phyloP scores from a whole-genome alignment of 2,888 invertebrate species.

The Strigamia transsilvanica region DNA sequence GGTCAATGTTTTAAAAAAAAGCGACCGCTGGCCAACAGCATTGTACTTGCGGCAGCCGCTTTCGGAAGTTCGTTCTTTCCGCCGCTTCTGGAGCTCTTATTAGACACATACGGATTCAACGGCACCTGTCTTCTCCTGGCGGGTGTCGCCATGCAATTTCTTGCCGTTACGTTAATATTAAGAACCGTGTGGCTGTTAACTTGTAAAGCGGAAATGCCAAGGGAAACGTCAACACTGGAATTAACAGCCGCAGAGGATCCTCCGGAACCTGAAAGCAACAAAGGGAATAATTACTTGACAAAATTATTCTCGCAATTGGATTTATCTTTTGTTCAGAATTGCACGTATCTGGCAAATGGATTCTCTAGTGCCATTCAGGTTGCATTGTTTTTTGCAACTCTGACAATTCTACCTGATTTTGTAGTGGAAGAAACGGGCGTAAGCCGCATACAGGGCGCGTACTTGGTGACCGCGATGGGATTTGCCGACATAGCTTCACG shows the following conservation, averaged over 20 bases:
- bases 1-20: slow-evolving; percentile 12
- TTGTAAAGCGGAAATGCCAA: not conserved
- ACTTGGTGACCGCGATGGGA: not conserved
- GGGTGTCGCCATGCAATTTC: slow-evolving; percentile 11
- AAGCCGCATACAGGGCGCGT: not conserved
- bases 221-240: no score
- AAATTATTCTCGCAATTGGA: not conserved
- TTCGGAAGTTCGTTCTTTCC: not conserved
- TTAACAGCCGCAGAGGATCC: no score
- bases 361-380: slow-evolving; percentile 11
- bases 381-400: not conserved
- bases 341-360: slow-evolving; percentile 2
- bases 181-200: not conserved
- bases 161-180: not conserved
- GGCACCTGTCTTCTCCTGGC: not conserved
- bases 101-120: not conserved
- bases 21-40: not conserved
- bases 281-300: not conserved
- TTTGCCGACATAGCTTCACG: slow-evolving; percentile 13
- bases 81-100: slow-evolving; percentile 17
- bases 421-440: slow-evolving; percentile 13
- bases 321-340: not conserved
- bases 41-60: slow-evolving; percentile 2
- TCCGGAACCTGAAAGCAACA: not conserved
- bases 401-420: slow-evolving; percentile 47